Conservation (phyloP, 2,113 vertebrate species). For the Salvelinus namaycush region DNA sequence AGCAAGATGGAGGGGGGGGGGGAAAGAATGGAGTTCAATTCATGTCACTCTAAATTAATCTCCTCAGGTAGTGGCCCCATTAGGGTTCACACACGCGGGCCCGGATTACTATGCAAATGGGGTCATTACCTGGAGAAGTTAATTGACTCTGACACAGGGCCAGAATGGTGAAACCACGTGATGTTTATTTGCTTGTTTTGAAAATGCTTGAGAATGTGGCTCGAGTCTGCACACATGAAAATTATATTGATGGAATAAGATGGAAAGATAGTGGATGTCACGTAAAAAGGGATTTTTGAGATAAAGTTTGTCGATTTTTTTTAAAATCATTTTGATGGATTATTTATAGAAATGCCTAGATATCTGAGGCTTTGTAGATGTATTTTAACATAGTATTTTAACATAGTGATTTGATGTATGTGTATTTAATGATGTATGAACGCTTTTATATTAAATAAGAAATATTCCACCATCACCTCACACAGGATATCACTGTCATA, state of each 20-base stretch:
- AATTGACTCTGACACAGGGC: constrained; percentile 92
- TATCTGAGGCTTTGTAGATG: neutral
- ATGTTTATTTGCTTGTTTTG: constrained; percentile 82
- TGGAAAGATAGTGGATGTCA: neutral
- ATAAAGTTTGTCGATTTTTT: neutral
- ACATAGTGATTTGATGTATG: neutral
- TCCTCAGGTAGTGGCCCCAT: constrained; percentile 89
- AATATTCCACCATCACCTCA: neutral
- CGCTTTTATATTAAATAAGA: neutral
- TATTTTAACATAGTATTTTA: no score
- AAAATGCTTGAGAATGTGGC: constrained; percentile 63
- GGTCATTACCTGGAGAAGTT: constrained; percentile 91
- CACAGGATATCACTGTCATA: neutral
- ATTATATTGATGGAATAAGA: neutral
- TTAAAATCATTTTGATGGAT: neutral
- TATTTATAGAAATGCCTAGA: neutral
- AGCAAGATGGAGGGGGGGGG: constrained; percentile 74
- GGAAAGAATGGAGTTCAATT: constrained; percentile 77
- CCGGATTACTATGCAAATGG: constrained; percentile 90
- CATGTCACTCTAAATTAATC: constrained; percentile 94
- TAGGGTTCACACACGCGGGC: constrained; percentile 88
- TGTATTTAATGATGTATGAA: neutral
- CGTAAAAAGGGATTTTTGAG: neutral
- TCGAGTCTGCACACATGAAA: neutral
- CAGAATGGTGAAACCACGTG: constrained; percentile 73